phyloP scores from a whole-genome alignment of 92 coral and sea anemone genomes.

The Porites evermanni region DNA sequence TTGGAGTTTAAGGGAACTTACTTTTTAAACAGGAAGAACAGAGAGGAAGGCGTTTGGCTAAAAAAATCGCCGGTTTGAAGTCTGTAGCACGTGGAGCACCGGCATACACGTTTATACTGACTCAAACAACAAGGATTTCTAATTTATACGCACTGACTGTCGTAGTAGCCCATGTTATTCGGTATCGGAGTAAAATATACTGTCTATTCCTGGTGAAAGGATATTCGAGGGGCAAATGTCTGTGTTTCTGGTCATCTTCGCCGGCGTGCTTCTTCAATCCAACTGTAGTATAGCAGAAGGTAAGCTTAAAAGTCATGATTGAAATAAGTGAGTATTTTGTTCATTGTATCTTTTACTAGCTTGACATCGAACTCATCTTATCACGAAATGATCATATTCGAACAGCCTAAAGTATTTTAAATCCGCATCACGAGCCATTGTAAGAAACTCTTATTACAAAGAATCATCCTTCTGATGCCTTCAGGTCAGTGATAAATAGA shows the following conservation, averaged over 20 bases:
- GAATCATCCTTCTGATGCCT: background rate
- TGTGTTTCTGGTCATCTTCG: constrained; percentile 17
- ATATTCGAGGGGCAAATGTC: constrained; percentile 7
- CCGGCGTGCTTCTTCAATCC: constrained; percentile 2
- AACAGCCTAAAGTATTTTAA: background rate
- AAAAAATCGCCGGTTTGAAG: constrained; percentile 3
- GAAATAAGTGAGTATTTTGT: background rate
- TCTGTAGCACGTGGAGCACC: constrained; percentile 2
- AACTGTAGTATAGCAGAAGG: background rate
- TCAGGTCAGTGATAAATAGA: too few relatives aligned
- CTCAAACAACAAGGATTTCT: background rate
- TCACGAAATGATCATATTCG: background rate
- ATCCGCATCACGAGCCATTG: too few relatives aligned
- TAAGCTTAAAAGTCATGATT: background rate
- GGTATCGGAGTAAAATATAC: background rate
- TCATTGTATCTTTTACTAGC: background rate
- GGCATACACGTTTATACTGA: background rate
- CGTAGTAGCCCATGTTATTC: background rate
- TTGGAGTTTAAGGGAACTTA: too few relatives aligned
- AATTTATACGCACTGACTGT: background rate
- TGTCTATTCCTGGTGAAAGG: background rate
- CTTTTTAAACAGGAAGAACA: too few relatives aligned
- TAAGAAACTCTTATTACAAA: background rate
- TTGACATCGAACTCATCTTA: background rate
- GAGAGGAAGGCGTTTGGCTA: too few relatives aligned